Evolutionary conservation across 2,888 invertebrate genomes (phyloP), one percentile per base, ranked within the genome.

Genomic region (Odontothrips loti): DNA sequence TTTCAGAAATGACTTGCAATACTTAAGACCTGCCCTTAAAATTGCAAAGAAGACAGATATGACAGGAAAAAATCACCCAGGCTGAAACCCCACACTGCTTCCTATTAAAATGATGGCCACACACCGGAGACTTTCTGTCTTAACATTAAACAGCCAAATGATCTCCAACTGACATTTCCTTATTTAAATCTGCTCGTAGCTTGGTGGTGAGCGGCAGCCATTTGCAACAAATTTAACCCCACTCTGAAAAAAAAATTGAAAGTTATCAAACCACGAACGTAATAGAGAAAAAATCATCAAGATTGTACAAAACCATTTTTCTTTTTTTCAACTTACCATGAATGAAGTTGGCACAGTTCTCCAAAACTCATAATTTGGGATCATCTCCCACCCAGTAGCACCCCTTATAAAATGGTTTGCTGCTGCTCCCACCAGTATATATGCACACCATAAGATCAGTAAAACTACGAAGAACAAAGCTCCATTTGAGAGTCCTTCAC

Each of bases 381-480:
- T 75, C 68, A 75, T 75, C 12, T 75, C 68, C 68, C 68, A 75
- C 23, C 68, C 68, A 27, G 68, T 75, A 12, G 68, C 68, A 23
- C 68, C 68, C 12, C 23, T 23, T 11, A 75, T 23, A 75, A 75
- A 10, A 23, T 75, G 68, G 10, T 75, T 75, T 27, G 68, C 23
- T 12, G 23, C 68, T 23, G 68, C 23, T 27, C 68, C 68, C 23
- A 75, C 27, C 9, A 75, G 68, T 12, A 75, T 75, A 27, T 75
- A 75, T 8, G 68, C 23, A 27, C 23, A 27, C 68, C 68, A 75
- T 27, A 75, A 75, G 12, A 23, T 27, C 23, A 75, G 6, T 27
- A 75, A 12, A 75, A 75, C 12, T 1, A 75, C 12, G 27, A 75
- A 0, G 27, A 75, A 75, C 12, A 75, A 12, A 9, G 68, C 68